Percentiles rank a stretch among this genome's conserved stretches.
Conservation (phyloP, 2,113 vertebrate genomes). For the Hemibagrus wyckioides region DNA sequence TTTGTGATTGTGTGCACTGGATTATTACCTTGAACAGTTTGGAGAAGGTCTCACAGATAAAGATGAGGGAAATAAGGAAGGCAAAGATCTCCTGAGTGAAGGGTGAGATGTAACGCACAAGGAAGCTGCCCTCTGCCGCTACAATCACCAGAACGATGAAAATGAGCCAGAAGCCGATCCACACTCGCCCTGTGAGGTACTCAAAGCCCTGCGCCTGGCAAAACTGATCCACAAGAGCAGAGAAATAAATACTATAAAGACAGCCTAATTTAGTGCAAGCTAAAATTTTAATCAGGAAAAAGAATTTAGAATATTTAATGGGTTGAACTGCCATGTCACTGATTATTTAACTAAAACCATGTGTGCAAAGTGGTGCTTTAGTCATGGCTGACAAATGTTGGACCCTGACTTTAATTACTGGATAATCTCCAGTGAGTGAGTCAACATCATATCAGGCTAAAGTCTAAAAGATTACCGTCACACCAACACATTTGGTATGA, state of each 20-base stretch:
- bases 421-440: conserved; percentile 13
- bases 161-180: conserved; percentile 97
- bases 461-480: conserved; percentile 8
- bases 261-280: background rate
- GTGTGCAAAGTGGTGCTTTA: background rate
- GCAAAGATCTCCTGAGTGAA: conserved; percentile 99
- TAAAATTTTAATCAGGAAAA: background rate
- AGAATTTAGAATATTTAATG: background rate
- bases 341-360: background rate
- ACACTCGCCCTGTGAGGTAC: conserved; percentile 94
- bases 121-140: conserved; percentile 93
- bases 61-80: conserved; percentile 98
- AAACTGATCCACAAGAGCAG: conserved; percentile 76
- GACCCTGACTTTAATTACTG: background rate
- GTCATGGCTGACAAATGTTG: background rate
- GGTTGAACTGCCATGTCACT: background rate
- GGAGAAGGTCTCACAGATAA: conserved; percentile 97
- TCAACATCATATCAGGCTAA: background rate
- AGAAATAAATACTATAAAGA: background rate
- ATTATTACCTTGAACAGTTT: conserved; percentile 87
- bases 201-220: conserved; percentile 89
- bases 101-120: conserved; percentile 95
- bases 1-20: background rate
- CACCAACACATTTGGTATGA: background rate
- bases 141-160: conserved; percentile 91